Conservation (phyloP, 2,797 vertebrate genomes). For the Sternarchorhynchus goeldii region DNA sequence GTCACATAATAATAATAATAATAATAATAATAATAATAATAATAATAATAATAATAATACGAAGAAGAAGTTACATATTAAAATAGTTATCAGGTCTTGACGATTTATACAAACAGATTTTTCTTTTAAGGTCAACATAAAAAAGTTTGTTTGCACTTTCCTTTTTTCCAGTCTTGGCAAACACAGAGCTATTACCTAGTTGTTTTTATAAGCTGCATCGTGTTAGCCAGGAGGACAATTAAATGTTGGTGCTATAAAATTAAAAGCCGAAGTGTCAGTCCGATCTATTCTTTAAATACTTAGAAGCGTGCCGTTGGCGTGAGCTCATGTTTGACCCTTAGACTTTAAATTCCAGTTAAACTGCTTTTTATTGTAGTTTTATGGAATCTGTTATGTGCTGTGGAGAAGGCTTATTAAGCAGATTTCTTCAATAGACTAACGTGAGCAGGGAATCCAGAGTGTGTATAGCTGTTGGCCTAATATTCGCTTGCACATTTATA, state of each 20-base stretch:
- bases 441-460: no score
- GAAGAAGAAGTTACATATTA: neutral
- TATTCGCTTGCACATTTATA: neutral
- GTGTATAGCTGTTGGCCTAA: neutral
- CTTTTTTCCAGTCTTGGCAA: neutral
- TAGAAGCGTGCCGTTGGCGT: neutral
- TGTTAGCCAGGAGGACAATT: neutral
- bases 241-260: neutral
- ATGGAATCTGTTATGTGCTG: constrained; percentile 1
- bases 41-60: no score
- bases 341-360: constrained; percentile 1
- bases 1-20: no score
- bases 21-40: no score
- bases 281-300: neutral
- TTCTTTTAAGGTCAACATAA: neutral
- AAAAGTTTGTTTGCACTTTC: neutral
- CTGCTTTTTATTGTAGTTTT: constrained; percentile 20
- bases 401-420: neutral
- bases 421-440: no score
- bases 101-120: neutral
- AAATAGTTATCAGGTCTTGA: neutral
- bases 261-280: neutral
- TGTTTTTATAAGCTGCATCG: neutral
- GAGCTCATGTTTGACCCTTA: neutral
- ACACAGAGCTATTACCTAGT: neutral